A percentile compares a stretch with the other conserved stretches of the same genome.
Evolutionary conservation across 1,140 invertebrate species (phyloP).

Genomic region (Apolygus lucorum): DNA sequence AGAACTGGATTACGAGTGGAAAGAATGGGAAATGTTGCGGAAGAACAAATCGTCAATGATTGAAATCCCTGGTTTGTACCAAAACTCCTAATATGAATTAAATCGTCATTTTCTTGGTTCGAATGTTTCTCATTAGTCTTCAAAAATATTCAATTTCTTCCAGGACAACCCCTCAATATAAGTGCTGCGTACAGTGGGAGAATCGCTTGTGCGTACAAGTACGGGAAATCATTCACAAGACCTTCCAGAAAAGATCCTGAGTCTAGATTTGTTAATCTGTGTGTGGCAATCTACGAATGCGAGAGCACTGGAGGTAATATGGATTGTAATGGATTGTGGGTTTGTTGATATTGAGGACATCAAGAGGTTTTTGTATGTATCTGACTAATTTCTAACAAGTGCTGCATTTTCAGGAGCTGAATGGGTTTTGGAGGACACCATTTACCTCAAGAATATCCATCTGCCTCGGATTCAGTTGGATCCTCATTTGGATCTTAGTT

Average conservation of each 20-base stretch:
- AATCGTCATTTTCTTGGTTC: background rate
- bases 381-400: no score
- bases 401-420: conserved; percentile 64
- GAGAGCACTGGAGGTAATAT: conserved; percentile 87
- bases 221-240: conserved; percentile 73
- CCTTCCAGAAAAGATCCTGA: conserved; percentile 67
- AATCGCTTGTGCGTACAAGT: conserved; percentile 93
- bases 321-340: background rate
- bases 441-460: conserved; percentile 80
- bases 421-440: conserved; percentile 94
- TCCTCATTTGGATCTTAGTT: conserved; percentile 70
- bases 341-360: no score
- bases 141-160: conserved; percentile 25
- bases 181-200: conserved; percentile 94
- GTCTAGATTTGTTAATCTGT: conserved; percentile 83
- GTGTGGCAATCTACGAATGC: conserved; percentile 97
- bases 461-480: conserved; percentile 71
- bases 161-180: conserved; percentile 80
- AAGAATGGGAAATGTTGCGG: conserved; percentile 83
- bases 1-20: conserved; percentile 64
- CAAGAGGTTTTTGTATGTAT: no score
- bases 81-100: background rate
- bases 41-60: conserved; percentile 75
- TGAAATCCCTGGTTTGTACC: conserved; percentile 59
- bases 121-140: background rate